phyloP scores from a whole-genome alignment of 1,140 invertebrate species.

The Cydia fagiglandana region DNA sequence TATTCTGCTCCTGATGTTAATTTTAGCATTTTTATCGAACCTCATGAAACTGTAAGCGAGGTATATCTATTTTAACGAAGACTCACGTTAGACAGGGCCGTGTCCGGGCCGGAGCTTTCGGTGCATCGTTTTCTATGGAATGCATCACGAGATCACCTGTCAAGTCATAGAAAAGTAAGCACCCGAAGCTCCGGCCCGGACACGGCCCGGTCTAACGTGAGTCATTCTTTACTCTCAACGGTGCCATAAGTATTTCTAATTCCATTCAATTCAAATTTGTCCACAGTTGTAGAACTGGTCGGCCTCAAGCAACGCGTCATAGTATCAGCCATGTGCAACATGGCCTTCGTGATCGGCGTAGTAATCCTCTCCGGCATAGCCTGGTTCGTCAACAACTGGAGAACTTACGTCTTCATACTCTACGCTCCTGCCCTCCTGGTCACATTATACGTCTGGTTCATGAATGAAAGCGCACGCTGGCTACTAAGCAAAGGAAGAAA shows the following conservation, averaged over 20 bases:
- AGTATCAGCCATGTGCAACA: constrained; percentile 73
- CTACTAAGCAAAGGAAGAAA: constrained; percentile 86
- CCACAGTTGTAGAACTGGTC: constrained; percentile 67
- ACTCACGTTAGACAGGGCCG: too few species aligned
- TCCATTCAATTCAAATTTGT: constrained; percentile 16
- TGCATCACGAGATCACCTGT: too few species aligned
- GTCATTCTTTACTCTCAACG: too few species aligned
- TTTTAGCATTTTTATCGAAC: too few species aligned
- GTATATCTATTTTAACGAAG: too few species aligned
- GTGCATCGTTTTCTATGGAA: too few species aligned
- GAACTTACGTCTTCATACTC: constrained; percentile 83
- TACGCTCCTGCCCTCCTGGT: constrained; percentile 85
- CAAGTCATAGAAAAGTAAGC: too few species aligned
- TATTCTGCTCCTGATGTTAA: too few species aligned
- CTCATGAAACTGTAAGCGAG: too few species aligned
- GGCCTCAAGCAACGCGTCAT: constrained; percentile 71
- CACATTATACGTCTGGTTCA: constrained; percentile 90
- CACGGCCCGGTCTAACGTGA: too few species aligned
- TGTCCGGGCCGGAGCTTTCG: too few species aligned
- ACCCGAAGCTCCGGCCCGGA: too few species aligned
- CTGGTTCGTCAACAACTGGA: constrained; percentile 86
- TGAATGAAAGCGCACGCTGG: constrained; percentile 92
- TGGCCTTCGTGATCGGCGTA: constrained; percentile 86
- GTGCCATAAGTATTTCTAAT: neutral
- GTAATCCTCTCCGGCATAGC: constrained; percentile 84